Evolutionary conservation across 2,113 vertebrate genomes (phyloP).

Genomic region (Charina bottae): DNA sequence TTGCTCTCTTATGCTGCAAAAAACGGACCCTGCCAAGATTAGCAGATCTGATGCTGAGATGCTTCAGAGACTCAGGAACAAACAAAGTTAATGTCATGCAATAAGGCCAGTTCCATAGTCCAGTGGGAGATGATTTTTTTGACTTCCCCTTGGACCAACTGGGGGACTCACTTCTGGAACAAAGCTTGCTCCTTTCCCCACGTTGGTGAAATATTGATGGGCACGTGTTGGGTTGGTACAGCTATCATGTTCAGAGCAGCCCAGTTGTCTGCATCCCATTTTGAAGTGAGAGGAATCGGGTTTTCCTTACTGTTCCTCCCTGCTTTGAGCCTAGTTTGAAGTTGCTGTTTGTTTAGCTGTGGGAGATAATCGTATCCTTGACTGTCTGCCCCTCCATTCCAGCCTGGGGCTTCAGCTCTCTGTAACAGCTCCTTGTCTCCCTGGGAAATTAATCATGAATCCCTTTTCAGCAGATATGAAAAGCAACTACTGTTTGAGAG

Average conservation of each 20-base stretch:
- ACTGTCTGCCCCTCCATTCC: neutral
- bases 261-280: slow-evolving; percentile 32
- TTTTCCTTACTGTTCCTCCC: slow-evolving; percentile 13
- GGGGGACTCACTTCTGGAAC: neutral
- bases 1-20: neutral
- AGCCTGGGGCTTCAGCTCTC: neutral
- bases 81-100: neutral
- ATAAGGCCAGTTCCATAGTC: neutral
- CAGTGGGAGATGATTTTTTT: neutral
- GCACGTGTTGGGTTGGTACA: slow-evolving; percentile 8
- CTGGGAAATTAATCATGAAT: slow-evolving; percentile 57
- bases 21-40: neutral
- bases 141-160: neutral
- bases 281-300: slow-evolving; percentile 27
- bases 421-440: slow-evolving; percentile 51
- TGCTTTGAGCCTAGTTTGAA: slow-evolving; percentile 21
- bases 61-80: neutral
- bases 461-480: slow-evolving; percentile 47
- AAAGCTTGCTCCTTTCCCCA: neutral
- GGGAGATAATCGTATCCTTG: neutral
- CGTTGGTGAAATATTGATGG: neutral
- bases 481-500: neutral
- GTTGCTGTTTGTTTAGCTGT: slow-evolving; percentile 19
- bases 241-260: slow-evolving; percentile 22
- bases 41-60: neutral